Evolutionary conservation across 1,140 invertebrate genomes (phyloP).

Genomic region (Brevipalpus yothersi): DNA sequence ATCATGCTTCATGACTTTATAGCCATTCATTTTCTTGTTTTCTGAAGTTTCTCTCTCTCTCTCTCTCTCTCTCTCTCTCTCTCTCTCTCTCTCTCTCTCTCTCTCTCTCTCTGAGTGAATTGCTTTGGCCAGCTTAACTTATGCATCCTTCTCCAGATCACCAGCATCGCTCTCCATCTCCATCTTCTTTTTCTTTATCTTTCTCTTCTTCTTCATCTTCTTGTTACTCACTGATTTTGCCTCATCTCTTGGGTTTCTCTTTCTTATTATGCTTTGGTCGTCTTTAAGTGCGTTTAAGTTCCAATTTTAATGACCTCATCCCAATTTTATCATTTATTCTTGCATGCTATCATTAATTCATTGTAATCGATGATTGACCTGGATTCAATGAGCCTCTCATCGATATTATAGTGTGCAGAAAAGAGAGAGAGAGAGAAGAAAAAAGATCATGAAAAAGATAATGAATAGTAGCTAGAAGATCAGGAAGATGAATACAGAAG

Average conservation of each 20-base stretch:
- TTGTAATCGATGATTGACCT: conserved; percentile 25
- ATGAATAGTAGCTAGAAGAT: background rate
- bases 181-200: background rate
- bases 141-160: background rate
- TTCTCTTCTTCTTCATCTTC: background rate
- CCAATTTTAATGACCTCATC: conserved; percentile 31
- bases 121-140: too few relatives aligned
- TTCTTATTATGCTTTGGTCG: background rate
- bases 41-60: too few relatives aligned
- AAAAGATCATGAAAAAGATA: background rate
- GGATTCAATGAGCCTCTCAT: conserved; percentile 61
- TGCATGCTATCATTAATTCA: conserved; percentile 18
- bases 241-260: background rate
- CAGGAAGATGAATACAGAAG: background rate
- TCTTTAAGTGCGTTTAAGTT: conserved; percentile 27
- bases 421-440: background rate
- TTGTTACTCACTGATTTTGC: background rate
- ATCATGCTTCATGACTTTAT: too few relatives aligned
- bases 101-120: too few relatives aligned
- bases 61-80: too few relatives aligned
- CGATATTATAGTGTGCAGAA: conserved; percentile 27
- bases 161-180: background rate
- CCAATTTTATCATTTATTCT: conserved; percentile 52
- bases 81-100: too few relatives aligned
- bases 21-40: too few relatives aligned